These are phyloP conservation scores for Notolepis coatsorum DNA, from an alignment of 2,797 vertebrate genomes.

Conservation along the genomic window DNA sequence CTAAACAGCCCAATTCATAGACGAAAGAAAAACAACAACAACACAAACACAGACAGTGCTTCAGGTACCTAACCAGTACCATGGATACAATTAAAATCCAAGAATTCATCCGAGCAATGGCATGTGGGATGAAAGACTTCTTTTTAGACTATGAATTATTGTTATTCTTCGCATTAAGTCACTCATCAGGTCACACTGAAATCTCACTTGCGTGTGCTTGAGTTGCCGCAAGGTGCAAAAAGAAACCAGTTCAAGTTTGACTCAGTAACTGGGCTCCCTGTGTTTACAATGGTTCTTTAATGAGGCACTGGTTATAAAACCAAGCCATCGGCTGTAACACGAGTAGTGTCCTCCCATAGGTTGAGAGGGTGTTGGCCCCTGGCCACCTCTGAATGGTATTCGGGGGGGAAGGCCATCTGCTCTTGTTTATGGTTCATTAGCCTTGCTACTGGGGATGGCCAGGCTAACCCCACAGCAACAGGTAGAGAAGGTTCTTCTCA, in stretches of 20 bases:
- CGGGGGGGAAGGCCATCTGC: conserved; percentile 78
- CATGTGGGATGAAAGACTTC: too few species aligned
- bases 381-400: conserved; percentile 67
- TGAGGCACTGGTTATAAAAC: conserved; percentile 62
- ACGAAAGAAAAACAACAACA: too few species aligned
- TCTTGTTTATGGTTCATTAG: conserved; percentile 82
- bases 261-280: conserved; percentile 21
- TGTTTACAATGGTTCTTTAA: conserved; percentile 59
- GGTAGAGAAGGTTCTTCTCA: conserved; percentile 66
- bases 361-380: conserved; percentile 51
- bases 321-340: conserved; percentile 63
- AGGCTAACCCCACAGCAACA: conserved; percentile 74
- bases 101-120: too few species aligned
- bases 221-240: conserved; percentile 37
- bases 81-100: too few species aligned
- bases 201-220: neutral
- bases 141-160: too few species aligned
- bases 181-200: too few species aligned
- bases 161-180: too few species aligned
- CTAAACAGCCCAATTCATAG: too few species aligned
- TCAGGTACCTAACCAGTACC: too few species aligned
- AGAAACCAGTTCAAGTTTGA: conserved; percentile 30
- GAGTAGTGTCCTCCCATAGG: conserved; percentile 67
- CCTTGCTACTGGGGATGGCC: conserved; percentile 60
- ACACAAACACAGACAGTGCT: too few species aligned